These are phyloP conservation scores for Hemicentrotus pulcherrimus DNA, from an alignment of 35 echinoderm and acorn worm species.

Conservation along the genomic window DNA sequence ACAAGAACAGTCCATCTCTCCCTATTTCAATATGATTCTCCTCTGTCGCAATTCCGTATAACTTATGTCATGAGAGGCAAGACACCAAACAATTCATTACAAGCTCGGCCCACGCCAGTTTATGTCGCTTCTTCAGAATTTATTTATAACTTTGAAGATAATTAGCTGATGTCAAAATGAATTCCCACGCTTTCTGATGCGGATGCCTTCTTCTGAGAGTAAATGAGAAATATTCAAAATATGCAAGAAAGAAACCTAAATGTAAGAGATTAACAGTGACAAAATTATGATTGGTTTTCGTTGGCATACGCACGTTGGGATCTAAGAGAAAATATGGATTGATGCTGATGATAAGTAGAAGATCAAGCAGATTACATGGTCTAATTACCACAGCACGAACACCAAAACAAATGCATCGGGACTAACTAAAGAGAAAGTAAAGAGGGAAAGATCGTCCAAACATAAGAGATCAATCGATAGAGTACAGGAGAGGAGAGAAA, in stretches of 20 bases:
- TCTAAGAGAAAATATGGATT: not conserved
- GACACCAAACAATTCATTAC: too few species aligned
- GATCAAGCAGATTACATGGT: not conserved
- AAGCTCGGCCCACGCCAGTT: too few species aligned
- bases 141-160: not conserved
- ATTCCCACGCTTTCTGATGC: not conserved
- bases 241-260: too few species aligned
- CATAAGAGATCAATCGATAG: too few species aligned
- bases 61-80: too few species aligned
- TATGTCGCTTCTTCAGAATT: not conserved
- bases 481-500: too few species aligned
- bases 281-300: not conserved
- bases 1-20: too few species aligned
- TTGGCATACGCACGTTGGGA: not conserved
- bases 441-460: too few species aligned
- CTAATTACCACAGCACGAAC: not conserved
- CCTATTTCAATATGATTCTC: too few species aligned
- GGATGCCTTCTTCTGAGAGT: not conserved
- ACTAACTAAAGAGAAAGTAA: too few species aligned
- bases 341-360: not conserved
- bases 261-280: not conserved
- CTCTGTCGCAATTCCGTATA: too few species aligned
- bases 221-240: not conserved
- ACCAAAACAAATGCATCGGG: not conserved
- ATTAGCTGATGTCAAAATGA: not conserved